phyloP scores from a whole-genome alignment of 2,888 invertebrate genomes.

The Amblyjoppa fuscipennis region DNA sequence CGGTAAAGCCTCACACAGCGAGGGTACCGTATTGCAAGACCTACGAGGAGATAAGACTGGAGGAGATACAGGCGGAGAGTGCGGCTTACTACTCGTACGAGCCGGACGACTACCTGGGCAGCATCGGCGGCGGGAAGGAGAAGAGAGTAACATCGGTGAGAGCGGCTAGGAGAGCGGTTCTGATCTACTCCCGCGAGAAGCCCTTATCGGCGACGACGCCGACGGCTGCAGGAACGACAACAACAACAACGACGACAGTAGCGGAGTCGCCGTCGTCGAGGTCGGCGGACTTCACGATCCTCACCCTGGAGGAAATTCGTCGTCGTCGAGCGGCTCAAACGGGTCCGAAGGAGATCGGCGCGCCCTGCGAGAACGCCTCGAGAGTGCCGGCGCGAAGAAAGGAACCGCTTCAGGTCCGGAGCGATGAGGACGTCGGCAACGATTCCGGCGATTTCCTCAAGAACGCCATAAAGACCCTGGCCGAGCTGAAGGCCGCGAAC shows the following conservation, averaged over 20 bases:
- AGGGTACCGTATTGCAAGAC: slow-evolving; percentile 87
- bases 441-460: slow-evolving; percentile 65
- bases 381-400: slow-evolving; percentile 39
- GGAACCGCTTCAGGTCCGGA: background rate
- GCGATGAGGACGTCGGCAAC: slow-evolving; percentile 6
- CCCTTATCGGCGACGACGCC: slow-evolving; percentile 34
- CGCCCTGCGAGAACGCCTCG: background rate
- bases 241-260: background rate
- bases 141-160: slow-evolving; percentile 70
- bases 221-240: slow-evolving; percentile 13
- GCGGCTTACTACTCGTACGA: slow-evolving; percentile 91
- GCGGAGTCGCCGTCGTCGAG: slow-evolving; percentile 23
- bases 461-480: slow-evolving; percentile 83
- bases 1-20: slow-evolving; percentile 85
- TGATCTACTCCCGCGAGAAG: slow-evolving; percentile 65
- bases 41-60: slow-evolving; percentile 89
- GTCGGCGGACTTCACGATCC: slow-evolving; percentile 85
- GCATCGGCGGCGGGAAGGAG: slow-evolving; percentile 79
- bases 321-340: slow-evolving; percentile 72
- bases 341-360: background rate
- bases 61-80: slow-evolving; percentile 90
- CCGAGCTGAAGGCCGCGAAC: slow-evolving; percentile 81
- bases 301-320: slow-evolving; percentile 86
- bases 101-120: slow-evolving; percentile 78
- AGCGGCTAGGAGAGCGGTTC: slow-evolving; percentile 63